Evolutionary conservation across 2,113 vertebrate species (phyloP), one percentile per base, ranked within the genome.

Genomic region (Channa argus): DNA sequence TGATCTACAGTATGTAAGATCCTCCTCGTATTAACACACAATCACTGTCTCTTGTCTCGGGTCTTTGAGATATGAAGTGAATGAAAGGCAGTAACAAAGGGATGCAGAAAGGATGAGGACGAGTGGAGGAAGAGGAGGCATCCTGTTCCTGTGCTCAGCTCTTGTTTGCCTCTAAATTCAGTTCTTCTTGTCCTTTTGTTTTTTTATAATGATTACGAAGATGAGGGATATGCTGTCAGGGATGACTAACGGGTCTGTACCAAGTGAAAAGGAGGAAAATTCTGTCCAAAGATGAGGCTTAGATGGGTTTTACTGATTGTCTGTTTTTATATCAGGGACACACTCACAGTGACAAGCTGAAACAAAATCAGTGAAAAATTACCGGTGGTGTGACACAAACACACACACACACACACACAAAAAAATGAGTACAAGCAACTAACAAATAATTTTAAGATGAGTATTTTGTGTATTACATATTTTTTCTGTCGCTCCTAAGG

Each of bases 1-100:
- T 7, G 56, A 24, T 24, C 24, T 24, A 24, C 24, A 24, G 24
- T 24, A 24, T 24, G 24, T 24, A 24, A 56, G 47, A 60, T 65
- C 62, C 68, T 61, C 65, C 44, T 82, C 54, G 4, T 14, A 56
- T 51, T 46, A 46, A 46, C 44, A 71, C 7, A 82, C 73, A 76
- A 71, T 71, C 52, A 71, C 56, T 5, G 55, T 49, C 73, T 71
- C 67, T 77, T 77, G 79, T 82, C 49, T 33, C 0, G 41, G 3
- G 54, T 58, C 39, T 82, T 63, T 77, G 24, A 24, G 24, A 24
- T 24, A 24, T 24, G 24, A 24, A 24, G 24, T 24, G 24, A 24
- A 24, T 24, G 24, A 24, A 24, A 24, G 24, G 24, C 24, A 24
- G 1, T 24, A 24, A 24, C 60, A 65, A 62, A 71, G 44, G 55